A percentile compares a stretch with the other conserved stretches of the same genome.
These are phyloP conservation scores for Agapornis roseicollis DNA, from an alignment of 2,113 vertebrate species.

Conservation along the genomic window DNA sequence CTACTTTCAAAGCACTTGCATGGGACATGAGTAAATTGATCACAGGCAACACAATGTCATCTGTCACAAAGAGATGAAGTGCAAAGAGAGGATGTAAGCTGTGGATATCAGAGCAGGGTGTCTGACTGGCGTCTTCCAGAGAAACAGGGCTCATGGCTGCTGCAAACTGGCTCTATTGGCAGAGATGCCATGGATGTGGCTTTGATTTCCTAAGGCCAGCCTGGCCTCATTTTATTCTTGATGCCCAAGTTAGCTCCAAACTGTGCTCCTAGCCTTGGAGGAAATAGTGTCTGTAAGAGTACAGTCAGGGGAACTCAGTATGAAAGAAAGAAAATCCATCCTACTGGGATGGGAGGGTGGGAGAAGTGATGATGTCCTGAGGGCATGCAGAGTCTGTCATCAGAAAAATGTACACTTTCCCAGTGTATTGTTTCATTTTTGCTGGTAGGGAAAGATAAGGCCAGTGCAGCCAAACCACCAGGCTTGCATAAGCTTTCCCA, in stretches of 20 bases:
- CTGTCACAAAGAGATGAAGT: not conserved
- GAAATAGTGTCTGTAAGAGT: not conserved
- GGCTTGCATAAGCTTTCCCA: not conserved
- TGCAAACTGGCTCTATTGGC: not conserved
- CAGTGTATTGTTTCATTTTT: not conserved
- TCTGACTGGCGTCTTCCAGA: not conserved
- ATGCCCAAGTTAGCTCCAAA: not conserved
- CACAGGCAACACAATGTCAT: not conserved
- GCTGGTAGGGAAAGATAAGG: not conserved
- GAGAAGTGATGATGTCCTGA: not conserved
- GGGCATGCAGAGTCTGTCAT: not conserved
- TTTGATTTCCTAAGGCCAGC: not conserved
- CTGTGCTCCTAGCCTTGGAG: not conserved
- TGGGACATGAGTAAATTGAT: not conserved
- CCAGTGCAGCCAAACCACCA: not conserved
- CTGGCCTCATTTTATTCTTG: not conserved
- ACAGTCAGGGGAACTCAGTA: rapidly evolving
- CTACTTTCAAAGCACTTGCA: not conserved
- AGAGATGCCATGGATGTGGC: not conserved
- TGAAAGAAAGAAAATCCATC: not conserved
- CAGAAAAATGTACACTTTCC: not conserved
- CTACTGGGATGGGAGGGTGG: not conserved
- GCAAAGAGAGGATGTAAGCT: not conserved
- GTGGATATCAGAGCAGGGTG: not conserved
- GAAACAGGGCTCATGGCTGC: not conserved